Conservation (phyloP, 2,888 invertebrate genomes). For the Formica aserva region DNA sequence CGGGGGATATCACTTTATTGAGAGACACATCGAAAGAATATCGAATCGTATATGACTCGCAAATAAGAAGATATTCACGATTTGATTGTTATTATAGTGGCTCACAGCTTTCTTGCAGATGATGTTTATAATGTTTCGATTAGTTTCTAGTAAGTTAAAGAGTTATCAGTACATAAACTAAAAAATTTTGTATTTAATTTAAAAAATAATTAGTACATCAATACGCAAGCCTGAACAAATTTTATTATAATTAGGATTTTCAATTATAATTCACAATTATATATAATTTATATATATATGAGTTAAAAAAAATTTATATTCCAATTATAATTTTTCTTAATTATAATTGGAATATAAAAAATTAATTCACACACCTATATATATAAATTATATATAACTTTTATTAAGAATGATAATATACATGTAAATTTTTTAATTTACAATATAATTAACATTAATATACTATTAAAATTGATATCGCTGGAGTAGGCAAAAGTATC, state of each 20-base stretch:
- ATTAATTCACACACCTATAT: neutral
- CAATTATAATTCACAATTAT: neutral
- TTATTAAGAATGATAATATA: neutral
- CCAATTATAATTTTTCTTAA: neutral
- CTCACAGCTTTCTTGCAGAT: neutral
- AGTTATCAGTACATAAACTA: neutral
- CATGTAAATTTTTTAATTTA: neutral
- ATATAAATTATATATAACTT: neutral
- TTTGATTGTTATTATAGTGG: neutral
- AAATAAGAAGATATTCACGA: neutral
- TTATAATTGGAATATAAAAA: neutral
- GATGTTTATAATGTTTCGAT: neutral
- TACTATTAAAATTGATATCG: neutral
- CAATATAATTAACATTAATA: conserved; percentile 4
- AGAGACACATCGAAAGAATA: neutral
- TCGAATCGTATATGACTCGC: neutral
- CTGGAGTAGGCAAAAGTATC: conserved; percentile 17
- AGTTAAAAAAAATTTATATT: neutral
- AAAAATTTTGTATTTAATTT: neutral
- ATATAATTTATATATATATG: neutral
- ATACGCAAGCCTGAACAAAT: neutral
- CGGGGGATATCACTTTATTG: neutral
- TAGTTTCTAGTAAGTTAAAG: neutral
- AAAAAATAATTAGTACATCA: neutral
- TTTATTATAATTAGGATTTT: neutral